These are phyloP conservation scores for Dasysyrphus tricinctus DNA, from an alignment of 2,888 invertebrate species.

Conservation along the genomic window DNA sequence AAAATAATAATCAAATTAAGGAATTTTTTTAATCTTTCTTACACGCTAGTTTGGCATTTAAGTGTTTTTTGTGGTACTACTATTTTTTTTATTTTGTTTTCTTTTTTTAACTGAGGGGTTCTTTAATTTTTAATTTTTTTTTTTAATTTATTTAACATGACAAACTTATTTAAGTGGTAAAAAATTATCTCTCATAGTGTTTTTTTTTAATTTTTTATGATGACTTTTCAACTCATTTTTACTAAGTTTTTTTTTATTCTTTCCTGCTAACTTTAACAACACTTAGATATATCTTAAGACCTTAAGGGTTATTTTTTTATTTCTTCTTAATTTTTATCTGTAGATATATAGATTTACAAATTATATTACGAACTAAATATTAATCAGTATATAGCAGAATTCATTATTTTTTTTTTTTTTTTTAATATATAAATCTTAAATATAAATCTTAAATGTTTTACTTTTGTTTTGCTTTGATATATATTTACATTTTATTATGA, in stretches of 20 bases:
- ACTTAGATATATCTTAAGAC: conserved; percentile 71
- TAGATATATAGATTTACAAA: conserved; percentile 70
- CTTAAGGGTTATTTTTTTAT: conserved; percentile 58
- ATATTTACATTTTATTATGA: conserved; percentile 46
- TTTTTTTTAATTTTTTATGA: conserved; percentile 40
- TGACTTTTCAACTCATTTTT: conserved; percentile 61
- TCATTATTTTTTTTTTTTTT: conserved; percentile 46
- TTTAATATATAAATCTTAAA: conserved; percentile 52
- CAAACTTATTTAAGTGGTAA: conserved; percentile 63
- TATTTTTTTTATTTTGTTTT: not conserved
- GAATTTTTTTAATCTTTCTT: conserved; percentile 60
- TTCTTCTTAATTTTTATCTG: conserved; percentile 64
- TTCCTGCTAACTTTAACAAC: conserved; percentile 73
- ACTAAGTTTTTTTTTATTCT: conserved; percentile 49
- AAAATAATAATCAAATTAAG: conserved; percentile 48
- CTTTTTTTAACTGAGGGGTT: conserved; percentile 58
- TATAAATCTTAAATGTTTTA: conserved; percentile 27
- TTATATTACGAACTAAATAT: conserved; percentile 63
- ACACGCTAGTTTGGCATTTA: conserved; percentile 73
- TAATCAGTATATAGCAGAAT: conserved; percentile 73
- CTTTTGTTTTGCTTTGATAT: conserved; percentile 30
- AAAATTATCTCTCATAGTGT: conserved; percentile 59
- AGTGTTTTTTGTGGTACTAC: conserved; percentile 65
- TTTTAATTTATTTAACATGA: conserved; percentile 49
- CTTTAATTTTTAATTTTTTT: conserved; percentile 13